phyloP scores from a whole-genome alignment of 2,113 vertebrate species.

The Dromaius novaehollandiae region DNA sequence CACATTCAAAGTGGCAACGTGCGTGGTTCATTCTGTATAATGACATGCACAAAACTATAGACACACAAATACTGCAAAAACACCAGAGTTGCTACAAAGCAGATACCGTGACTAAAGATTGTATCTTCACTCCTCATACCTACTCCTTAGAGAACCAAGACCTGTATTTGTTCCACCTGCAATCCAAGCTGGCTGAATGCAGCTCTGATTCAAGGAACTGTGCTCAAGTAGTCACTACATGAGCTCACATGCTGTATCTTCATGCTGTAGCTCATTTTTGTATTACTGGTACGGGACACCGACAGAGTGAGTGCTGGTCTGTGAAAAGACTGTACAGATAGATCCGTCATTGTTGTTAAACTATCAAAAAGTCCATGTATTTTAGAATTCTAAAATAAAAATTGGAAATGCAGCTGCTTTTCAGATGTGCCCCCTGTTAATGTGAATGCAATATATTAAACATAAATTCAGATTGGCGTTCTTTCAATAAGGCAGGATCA shows the following conservation, averaged over 20 bases:
- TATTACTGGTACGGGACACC: rapidly evolving
- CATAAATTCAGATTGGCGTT: not conserved
- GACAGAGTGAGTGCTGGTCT: not conserved
- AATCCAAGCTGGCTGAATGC: not conserved
- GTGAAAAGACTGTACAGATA: not conserved
- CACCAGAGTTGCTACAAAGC: not conserved
- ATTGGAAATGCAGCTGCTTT: not conserved
- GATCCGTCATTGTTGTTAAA: not conserved
- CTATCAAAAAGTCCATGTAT: not conserved
- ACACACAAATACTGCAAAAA: not conserved
- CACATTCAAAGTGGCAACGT: rapidly evolving
- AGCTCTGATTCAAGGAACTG: not conserved
- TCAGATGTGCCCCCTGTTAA: not conserved
- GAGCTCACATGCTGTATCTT: not conserved
- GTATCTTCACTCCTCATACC: rapidly evolving
- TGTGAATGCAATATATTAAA: not conserved
- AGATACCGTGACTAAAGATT: not conserved
- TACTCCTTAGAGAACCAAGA: not conserved
- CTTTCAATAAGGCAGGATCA: not conserved
- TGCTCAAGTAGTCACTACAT: not conserved
- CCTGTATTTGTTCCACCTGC: not conserved
- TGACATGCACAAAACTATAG: rapidly evolving
- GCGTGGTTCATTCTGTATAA: not conserved
- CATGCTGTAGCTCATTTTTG: not conserved
- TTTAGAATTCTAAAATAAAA: not conserved